A percentile compares a stretch with the other conserved stretches of the same genome.
Conservation (phyloP, 2,113 vertebrate species). For the Cavia aperea region DNA sequence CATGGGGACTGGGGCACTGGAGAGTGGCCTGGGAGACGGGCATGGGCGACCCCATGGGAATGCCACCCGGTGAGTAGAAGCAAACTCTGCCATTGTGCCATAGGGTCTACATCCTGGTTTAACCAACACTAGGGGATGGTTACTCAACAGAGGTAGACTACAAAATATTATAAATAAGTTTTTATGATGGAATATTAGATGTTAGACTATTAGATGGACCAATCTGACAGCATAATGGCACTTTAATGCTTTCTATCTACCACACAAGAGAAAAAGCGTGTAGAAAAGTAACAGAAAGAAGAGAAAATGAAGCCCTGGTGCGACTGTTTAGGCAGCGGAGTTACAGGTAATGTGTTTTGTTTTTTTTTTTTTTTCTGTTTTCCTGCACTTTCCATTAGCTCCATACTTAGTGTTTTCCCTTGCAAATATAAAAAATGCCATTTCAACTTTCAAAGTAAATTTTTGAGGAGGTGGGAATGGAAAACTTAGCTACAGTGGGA, state of each 20-base stretch:
- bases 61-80: not conserved
- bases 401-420: not conserved
- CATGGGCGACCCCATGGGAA: not conserved
- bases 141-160: not conserved
- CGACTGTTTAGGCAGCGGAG: not conserved
- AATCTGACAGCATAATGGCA: not conserved
- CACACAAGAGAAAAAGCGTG: not conserved
- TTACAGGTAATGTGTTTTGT: not conserved
- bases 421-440: not conserved
- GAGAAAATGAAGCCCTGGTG: not conserved
- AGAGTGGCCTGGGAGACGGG: not conserved
- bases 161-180: not conserved
- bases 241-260: not conserved
- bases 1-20: not conserved
- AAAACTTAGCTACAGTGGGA: not conserved
- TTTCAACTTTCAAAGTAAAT: not conserved
- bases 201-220: not conserved
- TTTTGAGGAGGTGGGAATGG: not conserved
- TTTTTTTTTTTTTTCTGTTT: not conserved
- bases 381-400: not conserved
- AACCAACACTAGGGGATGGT: not conserved
- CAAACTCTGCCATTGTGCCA: not conserved
- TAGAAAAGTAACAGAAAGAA: not conserved
- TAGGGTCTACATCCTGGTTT: not conserved
- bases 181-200: not conserved